Conservation (phyloP, 2,888 invertebrate genomes). For the Acanthosepion pharaonis region DNA sequence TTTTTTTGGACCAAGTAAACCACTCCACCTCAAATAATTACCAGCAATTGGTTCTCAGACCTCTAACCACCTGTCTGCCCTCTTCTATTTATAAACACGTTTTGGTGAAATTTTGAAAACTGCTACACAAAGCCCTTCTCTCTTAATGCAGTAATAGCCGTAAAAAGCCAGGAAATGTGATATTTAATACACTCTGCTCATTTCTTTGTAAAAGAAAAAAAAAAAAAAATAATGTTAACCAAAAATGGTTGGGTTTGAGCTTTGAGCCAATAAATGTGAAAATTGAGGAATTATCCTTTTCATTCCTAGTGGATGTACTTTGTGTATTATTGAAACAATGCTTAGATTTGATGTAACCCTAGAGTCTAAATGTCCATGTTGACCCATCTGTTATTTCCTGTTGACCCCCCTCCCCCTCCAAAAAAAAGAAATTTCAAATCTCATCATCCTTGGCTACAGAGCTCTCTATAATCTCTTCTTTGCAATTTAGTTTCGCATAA, state of each 20-base stretch:
- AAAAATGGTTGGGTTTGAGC: not conserved
- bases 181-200: not conserved
- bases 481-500: not conserved
- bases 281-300: not conserved
- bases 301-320: conserved; percentile 9
- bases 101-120: not conserved
- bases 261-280: not conserved
- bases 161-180: not conserved
- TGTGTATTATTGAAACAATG: not conserved
- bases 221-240: not conserved
- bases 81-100: not conserved
- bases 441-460: not conserved
- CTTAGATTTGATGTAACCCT: not conserved
- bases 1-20: not conserved
- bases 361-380: not conserved
- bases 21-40: not conserved
- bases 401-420: not conserved
- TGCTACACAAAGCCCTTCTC: not conserved
- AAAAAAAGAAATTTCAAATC: not conserved
- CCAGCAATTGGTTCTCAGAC: not conserved
- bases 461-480: not conserved
- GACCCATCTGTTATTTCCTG: not conserved
- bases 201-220: not conserved
- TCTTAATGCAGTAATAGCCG: not conserved
- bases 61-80: not conserved